Base-by-base conservation (phyloP, 1,140 invertebrate genomes). In the Agraylea sexmaculata region DNA sequence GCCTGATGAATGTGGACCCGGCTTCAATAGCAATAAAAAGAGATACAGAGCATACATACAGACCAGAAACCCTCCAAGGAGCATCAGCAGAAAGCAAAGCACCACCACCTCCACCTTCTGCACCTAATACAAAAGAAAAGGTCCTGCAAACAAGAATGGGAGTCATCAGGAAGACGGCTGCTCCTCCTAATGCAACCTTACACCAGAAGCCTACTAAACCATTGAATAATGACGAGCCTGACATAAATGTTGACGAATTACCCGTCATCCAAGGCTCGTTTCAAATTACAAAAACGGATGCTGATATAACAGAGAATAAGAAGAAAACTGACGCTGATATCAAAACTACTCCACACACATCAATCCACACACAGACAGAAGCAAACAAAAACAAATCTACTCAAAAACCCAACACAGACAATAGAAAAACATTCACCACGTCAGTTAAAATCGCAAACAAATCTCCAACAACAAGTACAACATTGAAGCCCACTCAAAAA, bases 1-100 rank as follows among this genome's bases (percentile, higher is more conserved):
- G 75, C 49, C 73, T 73, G 51, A 61, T 81, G 40, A 74, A 77
- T 57, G 70, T 82, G 45, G 78, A 80, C 47, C 59, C 73, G 11
- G 70, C 70, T 34, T 74, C 71, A 48, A 67, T 81, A 41, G 58
- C 65, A 13, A 70, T 80, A 32, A 77, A 74, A 68, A 66, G 76
- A 70, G 62, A 74, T 59, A 62, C 61, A 47, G 57, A 65, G 47
- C 63, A 64, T 29, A 62, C 60, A 42, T 61, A 64, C 51, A 57
- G 63, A 53, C 60, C 61, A 19, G 64, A 66, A 49, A 56, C 56
- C 56, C 38, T 59, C 58, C 8, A 62, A 60, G 51, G 60, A 62
- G 50, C 58, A 16, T 51, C 64, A 37, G 59, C 60, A 46, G 65
- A 66, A 52, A 64, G 50, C 40, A 55, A 61, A 45, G 37, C 57